A percentile compares a stretch with the other conserved stretches of the same genome.
Evolutionary conservation across 92 coral and sea anemone genomes (phyloP).

Genomic region (Phenganax subtilis): DNA sequence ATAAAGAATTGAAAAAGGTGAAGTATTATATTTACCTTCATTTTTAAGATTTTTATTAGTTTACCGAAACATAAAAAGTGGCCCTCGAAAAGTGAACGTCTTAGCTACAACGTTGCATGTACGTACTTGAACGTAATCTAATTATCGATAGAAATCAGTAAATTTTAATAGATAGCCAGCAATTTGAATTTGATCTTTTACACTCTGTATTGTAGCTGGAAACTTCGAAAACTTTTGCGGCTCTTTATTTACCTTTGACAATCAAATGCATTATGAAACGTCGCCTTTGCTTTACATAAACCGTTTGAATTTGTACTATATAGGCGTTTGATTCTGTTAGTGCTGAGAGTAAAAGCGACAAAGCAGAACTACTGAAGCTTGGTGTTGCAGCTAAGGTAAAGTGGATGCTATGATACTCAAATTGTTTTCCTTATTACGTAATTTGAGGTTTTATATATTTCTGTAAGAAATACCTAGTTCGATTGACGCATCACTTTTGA

Average conservation of each 20-base stretch:
- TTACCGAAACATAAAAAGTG: too few species aligned
- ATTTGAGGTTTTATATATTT: neutral
- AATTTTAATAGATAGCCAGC: too few species aligned
- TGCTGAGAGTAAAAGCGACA: conserved; percentile 82
- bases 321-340: conserved; percentile 74
- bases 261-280: too few species aligned
- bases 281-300: too few species aligned
- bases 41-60: neutral
- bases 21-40: neutral
- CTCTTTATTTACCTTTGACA: too few species aligned
- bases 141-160: neutral
- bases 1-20: conserved; percentile 91
- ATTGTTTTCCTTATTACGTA: neutral
- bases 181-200: too few species aligned
- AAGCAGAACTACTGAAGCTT: conserved; percentile 78
- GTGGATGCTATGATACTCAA: too few species aligned
- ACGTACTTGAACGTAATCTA: neutral
- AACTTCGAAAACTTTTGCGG: neutral
- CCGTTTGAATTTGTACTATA: too few species aligned
- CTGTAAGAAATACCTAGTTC: neutral
- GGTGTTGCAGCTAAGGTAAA: conserved; percentile 87
- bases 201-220: too few species aligned
- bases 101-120: too few species aligned
- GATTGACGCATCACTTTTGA: too few species aligned
- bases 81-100: too few species aligned